phyloP scores from a whole-genome alignment of 2,888 invertebrate genomes.

The Rhamphomyia laevipes region DNA sequence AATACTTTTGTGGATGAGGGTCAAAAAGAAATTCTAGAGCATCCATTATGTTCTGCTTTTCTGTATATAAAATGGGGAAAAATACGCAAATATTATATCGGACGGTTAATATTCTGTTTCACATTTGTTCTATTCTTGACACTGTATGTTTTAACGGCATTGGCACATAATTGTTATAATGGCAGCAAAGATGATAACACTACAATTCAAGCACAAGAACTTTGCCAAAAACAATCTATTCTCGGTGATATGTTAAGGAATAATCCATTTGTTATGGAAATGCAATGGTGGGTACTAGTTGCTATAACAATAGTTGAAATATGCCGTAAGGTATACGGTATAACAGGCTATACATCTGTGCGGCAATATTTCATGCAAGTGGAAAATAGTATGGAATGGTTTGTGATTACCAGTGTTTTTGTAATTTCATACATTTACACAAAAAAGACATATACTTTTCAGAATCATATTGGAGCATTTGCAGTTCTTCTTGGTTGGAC shows the following conservation, averaged over 20 bases:
- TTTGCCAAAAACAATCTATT: conserved; percentile 68
- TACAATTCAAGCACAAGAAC: conserved; percentile 56
- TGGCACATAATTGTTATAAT: conserved; percentile 77
- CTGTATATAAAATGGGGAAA: conserved; percentile 83
- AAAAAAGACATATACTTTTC: conserved; percentile 67
- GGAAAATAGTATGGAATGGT: conserved; percentile 81
- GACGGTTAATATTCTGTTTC: conserved; percentile 63
- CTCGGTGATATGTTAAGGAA: conserved; percentile 61
- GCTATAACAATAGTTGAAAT: conserved; percentile 70
- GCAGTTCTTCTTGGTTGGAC: conserved; percentile 80
- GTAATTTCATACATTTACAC: conserved; percentile 72
- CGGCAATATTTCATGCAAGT: conserved; percentile 71
- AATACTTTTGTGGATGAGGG: conserved; percentile 82
- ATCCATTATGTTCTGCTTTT: conserved; percentile 80
- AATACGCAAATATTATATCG: conserved; percentile 77
- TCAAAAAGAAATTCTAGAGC: conserved; percentile 74
- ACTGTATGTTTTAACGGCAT: conserved; percentile 65
- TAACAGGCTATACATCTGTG: conserved; percentile 70
- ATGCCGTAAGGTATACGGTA: conserved; percentile 66
- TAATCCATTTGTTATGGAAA: conserved; percentile 65
- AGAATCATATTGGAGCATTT: conserved; percentile 77
- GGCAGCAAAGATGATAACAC: conserved; percentile 65
- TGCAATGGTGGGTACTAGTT: conserved; percentile 73
- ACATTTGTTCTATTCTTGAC: conserved; percentile 72
- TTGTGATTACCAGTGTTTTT: conserved; percentile 72